A percentile compares a stretch with the other conserved stretches of the same genome.
Conservation (phyloP, 2,113 vertebrate genomes). For the Esox niger region DNA sequence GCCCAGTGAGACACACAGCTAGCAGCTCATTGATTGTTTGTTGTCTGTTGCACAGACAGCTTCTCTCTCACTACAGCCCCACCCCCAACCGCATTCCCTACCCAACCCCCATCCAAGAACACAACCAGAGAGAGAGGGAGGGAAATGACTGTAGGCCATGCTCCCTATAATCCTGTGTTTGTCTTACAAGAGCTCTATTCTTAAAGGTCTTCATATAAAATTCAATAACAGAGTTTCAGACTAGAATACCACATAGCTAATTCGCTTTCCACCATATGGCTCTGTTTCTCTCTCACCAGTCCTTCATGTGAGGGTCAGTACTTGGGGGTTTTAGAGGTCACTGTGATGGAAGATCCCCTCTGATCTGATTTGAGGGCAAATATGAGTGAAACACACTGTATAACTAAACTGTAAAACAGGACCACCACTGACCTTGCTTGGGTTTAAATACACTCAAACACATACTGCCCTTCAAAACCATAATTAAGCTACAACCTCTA, state of each 20-base stretch:
- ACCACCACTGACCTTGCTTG: not conserved
- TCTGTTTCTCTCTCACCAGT: slow-evolving; percentile 30
- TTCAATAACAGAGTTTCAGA: slow-evolving; percentile 63
- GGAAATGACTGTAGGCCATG: slow-evolving; percentile 53
- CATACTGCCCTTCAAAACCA: not conserved
- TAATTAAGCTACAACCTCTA: slow-evolving; percentile 7
- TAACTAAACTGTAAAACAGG: slow-evolving; percentile 24
- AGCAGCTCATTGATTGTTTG: too few relatives aligned
- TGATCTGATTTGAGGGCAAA: slow-evolving; percentile 43
- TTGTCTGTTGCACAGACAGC: too few relatives aligned
- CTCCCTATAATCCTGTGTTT: slow-evolving; percentile 69
- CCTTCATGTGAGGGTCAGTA: slow-evolving; percentile 34
- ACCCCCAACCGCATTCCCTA: too few relatives aligned
- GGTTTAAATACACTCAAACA: slow-evolving; percentile 3
- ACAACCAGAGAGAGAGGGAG: slow-evolving; percentile 38
- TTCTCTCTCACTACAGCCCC: too few relatives aligned
- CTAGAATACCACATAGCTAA: slow-evolving; percentile 44
- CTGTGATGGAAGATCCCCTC: slow-evolving; percentile 17
- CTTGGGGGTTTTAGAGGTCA: slow-evolving; percentile 48
- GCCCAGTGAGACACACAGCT: too few relatives aligned
- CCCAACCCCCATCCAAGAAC: too few relatives aligned
- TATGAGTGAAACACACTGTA: slow-evolving; percentile 14
- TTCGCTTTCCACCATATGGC: slow-evolving; percentile 45
- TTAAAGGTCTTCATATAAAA: slow-evolving; percentile 66
- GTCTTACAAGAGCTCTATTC: slow-evolving; percentile 61